Evolutionary conservation across 2,113 vertebrate species (phyloP).

Genomic region (Megaceryle torquata): DNA sequence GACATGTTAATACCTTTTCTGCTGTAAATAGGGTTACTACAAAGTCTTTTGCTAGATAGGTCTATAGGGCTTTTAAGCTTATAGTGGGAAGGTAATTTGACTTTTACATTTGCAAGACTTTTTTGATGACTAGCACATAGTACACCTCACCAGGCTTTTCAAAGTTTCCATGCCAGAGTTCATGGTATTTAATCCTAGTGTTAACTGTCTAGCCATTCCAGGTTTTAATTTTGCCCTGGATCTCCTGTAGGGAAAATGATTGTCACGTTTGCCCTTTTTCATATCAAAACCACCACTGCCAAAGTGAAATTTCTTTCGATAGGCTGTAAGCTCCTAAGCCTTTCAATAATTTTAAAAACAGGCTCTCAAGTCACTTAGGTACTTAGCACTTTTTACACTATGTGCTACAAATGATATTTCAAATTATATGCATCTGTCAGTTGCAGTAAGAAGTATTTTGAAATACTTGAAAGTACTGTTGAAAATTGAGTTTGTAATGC

Average conservation of each 20-base stretch:
- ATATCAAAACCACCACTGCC: not conserved
- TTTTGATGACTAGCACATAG: not conserved
- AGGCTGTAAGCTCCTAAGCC: not conserved
- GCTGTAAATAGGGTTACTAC: not conserved
- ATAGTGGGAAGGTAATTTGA: not conserved
- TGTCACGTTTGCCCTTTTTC: not conserved
- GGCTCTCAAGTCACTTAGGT: not conserved
- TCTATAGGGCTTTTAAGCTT: not conserved
- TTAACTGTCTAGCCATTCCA: slow-evolving; percentile 1
- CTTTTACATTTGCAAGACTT: not conserved
- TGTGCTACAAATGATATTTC: not conserved
- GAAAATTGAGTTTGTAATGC: not conserved
- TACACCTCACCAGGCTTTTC: not conserved
- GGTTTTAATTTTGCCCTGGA: not conserved
- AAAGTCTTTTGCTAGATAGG: not conserved
- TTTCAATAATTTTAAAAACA: not conserved
- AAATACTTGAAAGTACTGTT: not conserved
- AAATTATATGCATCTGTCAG: not conserved
- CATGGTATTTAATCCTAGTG: not conserved
- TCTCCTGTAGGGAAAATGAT: not conserved
- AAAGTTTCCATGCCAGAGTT: not conserved
- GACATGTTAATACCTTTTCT: not conserved
- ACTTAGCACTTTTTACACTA: not conserved
- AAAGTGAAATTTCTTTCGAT: not conserved
- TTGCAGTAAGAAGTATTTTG: not conserved